Base-by-base conservation (phyloP, 2,888 invertebrate species). In the Himalopsyche kuldschensis region DNA sequence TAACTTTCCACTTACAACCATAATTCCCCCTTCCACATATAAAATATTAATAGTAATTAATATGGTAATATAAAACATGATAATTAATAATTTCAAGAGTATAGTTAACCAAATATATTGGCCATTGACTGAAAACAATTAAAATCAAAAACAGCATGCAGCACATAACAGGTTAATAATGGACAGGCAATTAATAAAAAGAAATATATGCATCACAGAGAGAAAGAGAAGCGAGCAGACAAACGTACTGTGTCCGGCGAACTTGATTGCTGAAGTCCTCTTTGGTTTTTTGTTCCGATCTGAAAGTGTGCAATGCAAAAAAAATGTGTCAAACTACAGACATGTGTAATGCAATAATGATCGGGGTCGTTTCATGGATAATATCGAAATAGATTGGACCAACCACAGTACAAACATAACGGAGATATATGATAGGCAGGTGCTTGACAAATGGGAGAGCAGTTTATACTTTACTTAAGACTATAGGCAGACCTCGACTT, bases 231-330 rank as follows among this genome's bases (percentile, higher is more conserved):
- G 69, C 69, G 69, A 69, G 63, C 63, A 63, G 69, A 69, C 69
- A 78, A 81, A 88, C 91, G 89, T 92, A 92, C 92, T 92, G 92
- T 88, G 92, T 91, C 87, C 92, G 87, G 90, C 92, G 92, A 87
- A 92, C 92, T 90, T 91, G 92, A 46, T 89, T 89, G 87, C 89
- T 89, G 89, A 92, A 92, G 88, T 92, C 91, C 88, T 91, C 91
- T 87, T 89, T 90, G 84, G 88, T 88, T 87, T 90, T 90, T 47
- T 84, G 83, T 86, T 90, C 91, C 55, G 90, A 91, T 89, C 92
- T 92, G 92, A 89, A 69, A 69, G 69, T 10, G 69, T 69, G 69
- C 69, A 69, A 92, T 91, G 76, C 76, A 47, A 30, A 35, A 47
- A 69, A 69, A 69, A 69, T 69, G 69, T 69, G 69, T 69, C 69